phyloP scores from a whole-genome alignment of 2,888 invertebrate species.

The Diplolepis rosae region DNA sequence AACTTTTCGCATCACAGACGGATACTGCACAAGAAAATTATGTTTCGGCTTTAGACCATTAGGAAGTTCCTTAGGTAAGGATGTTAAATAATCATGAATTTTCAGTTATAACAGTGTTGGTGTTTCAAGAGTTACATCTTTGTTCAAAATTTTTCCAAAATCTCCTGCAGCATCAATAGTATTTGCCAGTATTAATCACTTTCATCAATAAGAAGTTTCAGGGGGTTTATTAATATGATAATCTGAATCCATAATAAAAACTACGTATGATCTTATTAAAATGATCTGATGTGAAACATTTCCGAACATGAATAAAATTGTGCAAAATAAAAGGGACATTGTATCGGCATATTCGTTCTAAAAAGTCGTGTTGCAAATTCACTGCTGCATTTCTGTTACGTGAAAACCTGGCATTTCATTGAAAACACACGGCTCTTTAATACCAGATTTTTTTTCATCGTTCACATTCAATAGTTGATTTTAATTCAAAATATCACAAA shows the following conservation, averaged over 20 bases:
- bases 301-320: too few relatives aligned
- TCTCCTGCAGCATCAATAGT: conserved; percentile 23
- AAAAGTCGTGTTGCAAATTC: conserved; percentile 47
- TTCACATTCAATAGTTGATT: too few relatives aligned
- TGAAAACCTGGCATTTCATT: too few relatives aligned
- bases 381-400: too few relatives aligned
- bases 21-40: conserved; percentile 47
- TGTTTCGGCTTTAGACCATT: conserved; percentile 45
- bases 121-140: too few relatives aligned
- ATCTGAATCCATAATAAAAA: conserved; percentile 44
- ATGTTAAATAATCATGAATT: conserved; percentile 41
- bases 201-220: conserved; percentile 34
- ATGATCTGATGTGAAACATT: too few relatives aligned
- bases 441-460: too few relatives aligned
- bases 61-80: conserved; percentile 24
- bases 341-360: conserved; percentile 46
- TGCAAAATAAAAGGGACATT: conserved; percentile 41
- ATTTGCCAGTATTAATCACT: conserved; percentile 30
- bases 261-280: too few relatives aligned
- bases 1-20: conserved; percentile 42
- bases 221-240: conserved; percentile 40
- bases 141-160: conserved; percentile 27
- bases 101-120: conserved; percentile 31
- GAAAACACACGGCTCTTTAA: conserved; percentile 38
- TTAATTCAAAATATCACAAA: too few relatives aligned